Conservation (phyloP, 2,113 vertebrate species). For the Corythornis madagascariensis region DNA sequence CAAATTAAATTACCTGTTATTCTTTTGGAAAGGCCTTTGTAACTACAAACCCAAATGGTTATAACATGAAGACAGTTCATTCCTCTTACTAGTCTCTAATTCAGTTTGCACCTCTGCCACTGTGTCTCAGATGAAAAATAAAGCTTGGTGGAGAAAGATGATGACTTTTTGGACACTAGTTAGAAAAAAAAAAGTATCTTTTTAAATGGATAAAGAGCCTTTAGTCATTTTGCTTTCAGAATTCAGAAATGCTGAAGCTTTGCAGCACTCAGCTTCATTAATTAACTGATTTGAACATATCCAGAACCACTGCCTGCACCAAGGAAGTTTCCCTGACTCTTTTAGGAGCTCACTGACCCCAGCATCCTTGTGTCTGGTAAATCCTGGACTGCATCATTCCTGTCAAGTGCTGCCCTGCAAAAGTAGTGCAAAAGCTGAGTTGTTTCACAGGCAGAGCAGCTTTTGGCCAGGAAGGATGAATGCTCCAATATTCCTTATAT, state of each 20-base stretch:
- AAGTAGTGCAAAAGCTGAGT: background rate
- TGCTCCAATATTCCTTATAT: background rate
- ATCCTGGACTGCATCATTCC: background rate
- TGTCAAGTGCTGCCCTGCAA: background rate
- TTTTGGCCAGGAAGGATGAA: background rate
- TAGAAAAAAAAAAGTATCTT: background rate
- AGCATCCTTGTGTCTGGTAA: fast-evolving
- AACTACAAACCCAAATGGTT: background rate
- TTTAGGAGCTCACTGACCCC: background rate
- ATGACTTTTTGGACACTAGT: background rate
- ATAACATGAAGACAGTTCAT: background rate
- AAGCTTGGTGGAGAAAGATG: background rate
- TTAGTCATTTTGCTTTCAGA: background rate
- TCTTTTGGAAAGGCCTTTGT: background rate
- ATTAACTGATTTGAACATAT: background rate
- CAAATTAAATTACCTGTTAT: conserved; percentile 1
- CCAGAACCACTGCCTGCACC: background rate
- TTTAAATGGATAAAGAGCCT: background rate
- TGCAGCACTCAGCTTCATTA: background rate
- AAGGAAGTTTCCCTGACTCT: background rate
- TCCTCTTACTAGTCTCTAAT: background rate
- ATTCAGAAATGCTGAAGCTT: background rate
- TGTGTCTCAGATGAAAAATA: background rate
- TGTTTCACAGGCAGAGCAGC: background rate
- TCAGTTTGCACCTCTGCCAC: background rate